A percentile compares a stretch with the other conserved stretches of the same genome.
Evolutionary conservation across 2,797 vertebrate genomes (phyloP).

Genomic region (Champsocephalus gunnari): DNA sequence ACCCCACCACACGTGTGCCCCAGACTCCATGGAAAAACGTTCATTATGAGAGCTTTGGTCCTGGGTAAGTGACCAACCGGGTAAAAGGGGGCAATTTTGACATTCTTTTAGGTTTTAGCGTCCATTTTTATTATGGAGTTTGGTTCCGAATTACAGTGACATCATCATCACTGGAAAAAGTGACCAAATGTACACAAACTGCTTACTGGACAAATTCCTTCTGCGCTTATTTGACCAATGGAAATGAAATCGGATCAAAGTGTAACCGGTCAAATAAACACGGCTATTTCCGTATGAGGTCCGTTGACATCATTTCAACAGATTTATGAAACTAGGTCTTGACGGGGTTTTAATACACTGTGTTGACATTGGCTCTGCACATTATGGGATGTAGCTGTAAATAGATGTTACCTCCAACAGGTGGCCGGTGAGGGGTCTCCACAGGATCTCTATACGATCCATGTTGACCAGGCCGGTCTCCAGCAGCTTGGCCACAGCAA

Average conservation of each 20-base stretch:
- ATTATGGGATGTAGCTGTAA: background rate
- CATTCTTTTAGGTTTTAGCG: slow-evolving; percentile 17
- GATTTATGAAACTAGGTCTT: background rate
- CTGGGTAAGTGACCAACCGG: slow-evolving; percentile 9
- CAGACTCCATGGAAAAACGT: slow-evolving; percentile 10
- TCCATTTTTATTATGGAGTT: slow-evolving; percentile 12
- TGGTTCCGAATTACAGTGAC: slow-evolving; percentile 7
- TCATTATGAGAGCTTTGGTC: slow-evolving; percentile 11
- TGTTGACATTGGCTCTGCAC: background rate
- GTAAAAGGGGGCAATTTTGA: slow-evolving; percentile 20
- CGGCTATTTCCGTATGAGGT: background rate
- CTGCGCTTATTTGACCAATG: background rate
- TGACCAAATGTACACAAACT: background rate
- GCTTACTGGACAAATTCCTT: background rate
- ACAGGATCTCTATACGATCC: slow-evolving; percentile 98
- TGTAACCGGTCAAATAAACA: background rate
- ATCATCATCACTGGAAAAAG: slow-evolving; percentile 4
- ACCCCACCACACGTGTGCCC: background rate
- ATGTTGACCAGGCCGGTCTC: slow-evolving; percentile 99
- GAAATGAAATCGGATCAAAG: slow-evolving; percentile 4
- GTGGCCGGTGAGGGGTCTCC: slow-evolving; percentile 97
- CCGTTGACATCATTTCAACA: too few relatives aligned
- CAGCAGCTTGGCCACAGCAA: slow-evolving; percentile 97
- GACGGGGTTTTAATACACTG: background rate
- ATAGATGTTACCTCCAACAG: slow-evolving; percentile 91